Percentiles rank a stretch among this genome's conserved stretches.
Conservation (phyloP, 2,888 invertebrate genomes). For the Coleophora deauratella region DNA sequence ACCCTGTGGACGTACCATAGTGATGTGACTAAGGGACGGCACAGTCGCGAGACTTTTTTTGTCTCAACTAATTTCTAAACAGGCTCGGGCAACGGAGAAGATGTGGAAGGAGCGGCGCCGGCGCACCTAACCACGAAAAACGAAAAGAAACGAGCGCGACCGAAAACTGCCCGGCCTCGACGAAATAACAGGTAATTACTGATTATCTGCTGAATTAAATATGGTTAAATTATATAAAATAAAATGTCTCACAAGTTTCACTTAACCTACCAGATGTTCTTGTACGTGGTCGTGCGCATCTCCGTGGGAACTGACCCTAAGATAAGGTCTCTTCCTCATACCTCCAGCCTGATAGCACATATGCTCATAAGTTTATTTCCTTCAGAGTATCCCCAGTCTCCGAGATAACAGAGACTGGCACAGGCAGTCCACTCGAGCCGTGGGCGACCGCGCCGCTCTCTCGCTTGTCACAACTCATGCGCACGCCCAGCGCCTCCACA, state of each 20-base stretch:
- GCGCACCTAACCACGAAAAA: constrained; percentile 20
- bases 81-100: constrained; percentile 54
- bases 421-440: constrained; percentile 51
- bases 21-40: too few species aligned
- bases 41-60: too few species aligned
- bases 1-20: too few species aligned
- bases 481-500: constrained; percentile 47
- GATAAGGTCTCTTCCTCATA: too few species aligned
- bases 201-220: too few species aligned
- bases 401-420: constrained; percentile 16
- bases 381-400: constrained; percentile 49
- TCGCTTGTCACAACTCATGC: constrained; percentile 47
- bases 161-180: constrained; percentile 50
- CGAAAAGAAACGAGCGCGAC: constrained; percentile 31
- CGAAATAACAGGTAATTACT: constrained; percentile 47
- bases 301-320: too few species aligned
- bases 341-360: not conserved
- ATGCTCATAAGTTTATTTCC: not conserved
- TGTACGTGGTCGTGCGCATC: too few species aligned
- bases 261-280: too few species aligned
- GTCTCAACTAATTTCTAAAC: too few species aligned
- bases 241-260: too few species aligned
- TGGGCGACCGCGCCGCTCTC: constrained; percentile 64
- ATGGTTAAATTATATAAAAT: too few species aligned
- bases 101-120: constrained; percentile 50